Evolutionary conservation across 35 echinoderm and acorn worm genomes (phyloP), one percentile per base, ranked within the genome.

Genomic region (Amphiura filiformis): DNA sequence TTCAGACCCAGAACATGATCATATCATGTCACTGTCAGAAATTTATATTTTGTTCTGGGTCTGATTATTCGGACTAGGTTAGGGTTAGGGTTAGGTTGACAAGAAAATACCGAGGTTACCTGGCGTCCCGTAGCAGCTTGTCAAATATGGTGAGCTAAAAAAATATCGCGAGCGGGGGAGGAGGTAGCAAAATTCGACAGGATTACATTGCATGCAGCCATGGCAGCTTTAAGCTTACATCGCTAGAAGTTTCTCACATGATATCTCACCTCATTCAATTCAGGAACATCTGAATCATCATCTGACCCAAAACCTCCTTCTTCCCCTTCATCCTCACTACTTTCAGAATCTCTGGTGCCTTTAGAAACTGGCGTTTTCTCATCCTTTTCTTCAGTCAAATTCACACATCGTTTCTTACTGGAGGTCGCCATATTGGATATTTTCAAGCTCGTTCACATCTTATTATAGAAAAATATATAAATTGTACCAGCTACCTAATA

Each of bases 401-500:
- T 87, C 12, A 94, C 92, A 94, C 88, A 83, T 84, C 83, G 79
- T 84, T 94, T 94, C 78, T 94, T 94, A 11, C 76, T 26, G 92
- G 84, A 94, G 39, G 92, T 86, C 78, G 92, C 92, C 92, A 94
- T 94, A 39, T 90, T 90, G 79, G 33, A 57, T 75, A 82, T 65
- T 81, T 36, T 9, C n/a, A 35, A 78, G n/a, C 87, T 89, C 87
- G 78, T 89, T 89, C 87, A 75, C 13, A 86, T n/a, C n/a, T n/a
- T n/a, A n/a, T n/a, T n/a, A n/a, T n/a, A n/a, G n/a, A n/a, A 13
- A 41, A 39, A 9, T 49, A 39, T n/a, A 39, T 82, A 38, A 15
- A 5, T 39, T 39, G 37, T 4, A 41, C 0, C 9, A 82, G 28
- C n/a, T 1, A 2, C 23, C 22, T 38, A 5, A n/a, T 20, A 39